phyloP scores from a whole-genome alignment of 2,113 vertebrate genomes.

The Xiphias gladius region DNA sequence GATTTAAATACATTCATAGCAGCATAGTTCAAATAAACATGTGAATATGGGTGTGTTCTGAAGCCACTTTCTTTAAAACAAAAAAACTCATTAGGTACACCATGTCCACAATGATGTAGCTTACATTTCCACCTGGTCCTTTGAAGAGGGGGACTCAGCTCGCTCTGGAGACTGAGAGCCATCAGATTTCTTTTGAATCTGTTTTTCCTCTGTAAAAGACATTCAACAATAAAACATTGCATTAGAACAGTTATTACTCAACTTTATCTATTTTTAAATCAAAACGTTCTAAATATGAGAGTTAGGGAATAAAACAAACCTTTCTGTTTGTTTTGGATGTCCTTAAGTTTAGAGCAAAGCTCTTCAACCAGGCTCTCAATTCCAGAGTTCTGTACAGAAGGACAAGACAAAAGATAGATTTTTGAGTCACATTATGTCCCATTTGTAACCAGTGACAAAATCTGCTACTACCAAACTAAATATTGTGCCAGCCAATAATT shows the following conservation, averaged over 20 bases:
- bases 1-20: background rate
- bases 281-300: background rate
- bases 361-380: slow-evolving; percentile 99
- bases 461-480: background rate
- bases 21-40: background rate
- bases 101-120: slow-evolving; percentile 43
- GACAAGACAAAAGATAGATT: slow-evolving; percentile 48
- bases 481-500: background rate
- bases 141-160: slow-evolving; percentile 92
- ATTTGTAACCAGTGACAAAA: background rate
- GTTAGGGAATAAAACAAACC: slow-evolving; percentile 78
- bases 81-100: background rate
- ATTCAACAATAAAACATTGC: background rate
- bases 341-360: slow-evolving; percentile 98
- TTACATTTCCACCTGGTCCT: slow-evolving; percentile 99
- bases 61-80: background rate
- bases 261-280: no score
- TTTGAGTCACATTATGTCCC: background rate
- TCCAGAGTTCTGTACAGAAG: slow-evolving; percentile 90
- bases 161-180: slow-evolving; percentile 93
- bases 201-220: slow-evolving; percentile 90
- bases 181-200: slow-evolving; percentile 93
- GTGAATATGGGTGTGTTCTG: background rate
- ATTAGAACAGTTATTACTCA: background rate
- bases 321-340: slow-evolving; percentile 97